phyloP scores from a whole-genome alignment of 2,113 vertebrate species.

The Danionella cerebrum region DNA sequence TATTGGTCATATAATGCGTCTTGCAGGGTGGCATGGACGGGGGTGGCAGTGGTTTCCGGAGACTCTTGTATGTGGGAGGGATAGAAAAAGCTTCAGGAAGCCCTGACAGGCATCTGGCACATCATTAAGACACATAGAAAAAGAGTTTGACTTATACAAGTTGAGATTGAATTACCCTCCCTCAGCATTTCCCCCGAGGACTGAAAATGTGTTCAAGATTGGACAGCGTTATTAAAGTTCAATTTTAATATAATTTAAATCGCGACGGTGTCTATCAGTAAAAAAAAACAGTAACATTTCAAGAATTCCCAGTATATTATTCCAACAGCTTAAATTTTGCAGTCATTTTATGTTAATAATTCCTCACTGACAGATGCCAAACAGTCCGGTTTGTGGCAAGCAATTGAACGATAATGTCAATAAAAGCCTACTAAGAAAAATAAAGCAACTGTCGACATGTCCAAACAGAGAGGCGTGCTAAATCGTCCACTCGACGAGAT shows the following conservation, averaged over 20 bases:
- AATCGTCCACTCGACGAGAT: constrained; percentile 70
- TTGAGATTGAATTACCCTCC: constrained; percentile 62
- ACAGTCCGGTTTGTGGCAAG: not conserved
- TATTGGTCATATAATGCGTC: not conserved
- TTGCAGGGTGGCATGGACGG: not conserved
- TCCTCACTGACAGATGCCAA: not conserved
- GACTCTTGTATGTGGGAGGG: constrained; percentile 40
- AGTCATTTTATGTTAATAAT: not conserved
- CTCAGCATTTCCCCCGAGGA: constrained; percentile 51
- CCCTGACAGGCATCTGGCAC: constrained; percentile 63
- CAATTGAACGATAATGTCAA: constrained; percentile 7
- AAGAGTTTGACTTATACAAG: constrained; percentile 58
- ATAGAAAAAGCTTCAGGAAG: constrained; percentile 52
- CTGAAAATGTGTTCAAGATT: constrained; percentile 61
- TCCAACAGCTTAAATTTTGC: constrained; percentile 7
- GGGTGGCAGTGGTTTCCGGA: not conserved
- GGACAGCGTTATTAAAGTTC: constrained; percentile 59
- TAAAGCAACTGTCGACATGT: constrained; percentile 19
- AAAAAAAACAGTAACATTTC: constrained; percentile 58
- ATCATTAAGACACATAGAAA: constrained; percentile 47
- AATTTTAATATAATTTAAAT: constrained; percentile 60
- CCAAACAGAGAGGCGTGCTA: constrained; percentile 51
- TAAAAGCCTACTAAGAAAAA: constrained; percentile 26
- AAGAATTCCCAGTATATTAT: constrained; percentile 19
- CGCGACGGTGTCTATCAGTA: constrained; percentile 59